phyloP scores from a whole-genome alignment of 2,113 vertebrate genomes.

The Sebastes schlegelii region DNA sequence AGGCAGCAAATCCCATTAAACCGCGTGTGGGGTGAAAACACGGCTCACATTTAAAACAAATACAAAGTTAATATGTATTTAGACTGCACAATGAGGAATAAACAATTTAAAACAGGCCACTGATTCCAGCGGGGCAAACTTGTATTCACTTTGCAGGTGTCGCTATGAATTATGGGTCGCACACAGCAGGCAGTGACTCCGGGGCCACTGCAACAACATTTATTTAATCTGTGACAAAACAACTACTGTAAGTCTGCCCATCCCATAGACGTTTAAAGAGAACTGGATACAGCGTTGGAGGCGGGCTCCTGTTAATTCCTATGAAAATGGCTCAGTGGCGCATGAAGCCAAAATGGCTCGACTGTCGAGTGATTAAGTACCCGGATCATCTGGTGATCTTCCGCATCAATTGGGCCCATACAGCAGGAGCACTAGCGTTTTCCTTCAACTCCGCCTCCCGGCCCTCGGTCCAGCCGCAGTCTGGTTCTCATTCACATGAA shows the following conservation, averaged over 20 bases:
- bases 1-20: constrained; percentile 64
- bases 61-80: constrained; percentile 62
- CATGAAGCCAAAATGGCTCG: too few species aligned
- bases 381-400: too few species aligned
- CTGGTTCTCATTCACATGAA: too few species aligned
- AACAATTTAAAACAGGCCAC: constrained; percentile 43
- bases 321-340: too few species aligned
- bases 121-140: constrained; percentile 16
- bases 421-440: too few species aligned
- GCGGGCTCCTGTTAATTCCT: too few species aligned
- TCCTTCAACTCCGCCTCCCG: too few species aligned
- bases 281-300: too few species aligned
- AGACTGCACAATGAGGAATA: constrained; percentile 44
- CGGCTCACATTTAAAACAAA: constrained; percentile 67
- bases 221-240: constrained; percentile 24
- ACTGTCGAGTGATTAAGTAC: too few species aligned
- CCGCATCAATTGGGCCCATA: too few species aligned
- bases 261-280: neutral
- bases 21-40: constrained; percentile 59
- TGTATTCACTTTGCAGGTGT: constrained; percentile 27
- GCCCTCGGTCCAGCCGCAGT: too few species aligned
- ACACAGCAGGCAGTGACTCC: constrained; percentile 8
- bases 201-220: neutral
- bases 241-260: neutral
- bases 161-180: constrained; percentile 7